phyloP scores from a whole-genome alignment of 2,888 invertebrate genomes.

The Coleophora deauratella region DNA sequence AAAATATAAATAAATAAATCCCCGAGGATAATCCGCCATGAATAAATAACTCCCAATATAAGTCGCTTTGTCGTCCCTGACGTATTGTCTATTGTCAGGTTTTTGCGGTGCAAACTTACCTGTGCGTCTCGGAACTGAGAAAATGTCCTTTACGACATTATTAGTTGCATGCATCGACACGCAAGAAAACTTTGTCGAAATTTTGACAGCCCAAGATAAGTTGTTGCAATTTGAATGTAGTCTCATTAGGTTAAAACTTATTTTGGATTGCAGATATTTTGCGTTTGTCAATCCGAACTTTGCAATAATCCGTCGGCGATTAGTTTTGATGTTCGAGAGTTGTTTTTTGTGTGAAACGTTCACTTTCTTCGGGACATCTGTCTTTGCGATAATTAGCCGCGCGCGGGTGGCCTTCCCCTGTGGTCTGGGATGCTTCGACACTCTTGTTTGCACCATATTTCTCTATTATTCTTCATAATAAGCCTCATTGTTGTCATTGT shows the following conservation, averaged over 20 bases:
- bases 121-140: neutral
- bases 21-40: conserved; percentile 61
- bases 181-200: conserved; percentile 4
- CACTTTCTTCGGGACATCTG: conserved; percentile 61
- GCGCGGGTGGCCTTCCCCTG: conserved; percentile 52
- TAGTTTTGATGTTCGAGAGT: conserved; percentile 61
- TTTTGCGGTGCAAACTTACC: conserved; percentile 24
- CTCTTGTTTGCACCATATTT: conserved; percentile 27
- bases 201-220: neutral
- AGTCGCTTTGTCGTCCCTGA: conserved; percentile 58
- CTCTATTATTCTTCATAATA: conserved; percentile 40
- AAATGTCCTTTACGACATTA: neutral
- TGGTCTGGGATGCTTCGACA: conserved; percentile 20
- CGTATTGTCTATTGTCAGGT: conserved; percentile 63
- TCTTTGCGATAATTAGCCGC: conserved; percentile 52
- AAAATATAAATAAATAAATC: conserved; percentile 44
- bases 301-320: conserved; percentile 63
- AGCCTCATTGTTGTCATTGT: conserved; percentile 47
- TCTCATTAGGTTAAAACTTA: neutral
- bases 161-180: neutral
- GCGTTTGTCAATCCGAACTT: conserved; percentile 14
- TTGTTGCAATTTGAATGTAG: too few relatives aligned
- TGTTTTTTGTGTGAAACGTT: conserved; percentile 47
- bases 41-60: conserved; percentile 57
- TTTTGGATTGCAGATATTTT: neutral